Base-by-base conservation (phyloP, 1,140 invertebrate genomes). In the Solenopsis fugax region DNA sequence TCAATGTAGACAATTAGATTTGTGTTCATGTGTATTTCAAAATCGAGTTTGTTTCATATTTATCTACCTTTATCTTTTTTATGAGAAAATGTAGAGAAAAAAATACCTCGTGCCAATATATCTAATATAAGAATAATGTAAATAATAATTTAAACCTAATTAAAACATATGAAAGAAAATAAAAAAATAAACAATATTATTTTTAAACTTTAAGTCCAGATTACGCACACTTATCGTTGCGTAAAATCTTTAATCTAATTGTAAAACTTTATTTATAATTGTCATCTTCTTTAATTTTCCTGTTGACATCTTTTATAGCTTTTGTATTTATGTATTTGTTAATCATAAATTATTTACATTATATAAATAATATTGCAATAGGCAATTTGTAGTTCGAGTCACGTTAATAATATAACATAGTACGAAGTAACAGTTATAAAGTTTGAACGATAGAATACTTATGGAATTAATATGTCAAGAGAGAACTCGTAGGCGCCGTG, bases 401-500 rank as follows among this genome's bases (percentile, higher is more conserved):
- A 34, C 5, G 5, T 62, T 48, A 64, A 77, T n/a, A 29, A 77
- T 60, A 45, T 62, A 62, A 60, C 2, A 62, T 41, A 48, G 29
- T 29, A 62, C 4, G 2, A 37, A 37, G 5, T 37, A 5, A 48
- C 1, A 60, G 4, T 29, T 24, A 3, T 21, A 24, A 76, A 41
- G 2, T 34, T 60, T 48, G 12, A 62, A 64, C n/a, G 37, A 45
- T 62, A 24, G 7, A 48, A 1, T 18, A 10, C 73, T 77, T 24
- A 64, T 62, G 16, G 41, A 64, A 62, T 64, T 64, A 48, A 62
- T 77, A 77, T 7, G 41, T 7, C 2, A 1, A 48, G 13, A 5
- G 16, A n/a, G 24, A 64, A 29, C 16, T 10, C 16, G 90, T 13
- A 21, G 92, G 95, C 95, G 95, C 95, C 95, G 95, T 96, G 95